These are phyloP conservation scores for Romanomermis culicivorax DNA, from an alignment of 2,888 invertebrate species.

Conservation along the genomic window DNA sequence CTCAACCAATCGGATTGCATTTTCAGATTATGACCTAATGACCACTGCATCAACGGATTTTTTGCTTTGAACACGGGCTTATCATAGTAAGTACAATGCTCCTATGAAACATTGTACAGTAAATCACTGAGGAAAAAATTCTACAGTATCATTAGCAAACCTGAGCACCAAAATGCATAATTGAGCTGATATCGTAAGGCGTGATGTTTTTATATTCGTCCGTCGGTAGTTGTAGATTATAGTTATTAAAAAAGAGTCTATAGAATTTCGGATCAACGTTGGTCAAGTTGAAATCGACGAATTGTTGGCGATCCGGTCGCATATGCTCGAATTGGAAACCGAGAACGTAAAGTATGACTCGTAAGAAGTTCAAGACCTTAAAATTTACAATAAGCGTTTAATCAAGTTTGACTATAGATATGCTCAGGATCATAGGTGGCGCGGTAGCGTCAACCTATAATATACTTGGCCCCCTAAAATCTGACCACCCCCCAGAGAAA, in stretches of 20 bases:
- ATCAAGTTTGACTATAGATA: too few relatives aligned
- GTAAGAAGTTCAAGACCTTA: not conserved
- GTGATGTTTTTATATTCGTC: constrained; percentile 5
- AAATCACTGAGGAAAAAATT: too few relatives aligned
- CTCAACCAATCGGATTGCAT: not conserved
- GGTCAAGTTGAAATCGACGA: constrained; percentile 2
- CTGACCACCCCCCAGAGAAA: too few relatives aligned
- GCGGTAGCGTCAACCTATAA: too few relatives aligned
- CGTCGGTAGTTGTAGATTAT: too few relatives aligned
- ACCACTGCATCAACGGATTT: not conserved
- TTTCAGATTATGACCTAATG: not conserved
- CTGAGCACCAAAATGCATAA: constrained; percentile 7
- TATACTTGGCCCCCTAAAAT: too few relatives aligned
- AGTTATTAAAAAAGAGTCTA: too few relatives aligned
- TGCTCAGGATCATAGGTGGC: too few relatives aligned
- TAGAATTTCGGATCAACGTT: not conserved
- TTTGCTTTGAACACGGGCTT: not conserved
- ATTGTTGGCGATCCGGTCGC: constrained; percentile 2
- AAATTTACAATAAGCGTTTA: too few relatives aligned
- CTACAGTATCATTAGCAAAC: too few relatives aligned
- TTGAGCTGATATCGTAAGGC: constrained; percentile 5
- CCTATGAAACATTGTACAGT: too few relatives aligned
- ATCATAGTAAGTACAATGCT: too few relatives aligned
- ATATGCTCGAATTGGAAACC: constrained; percentile 5
- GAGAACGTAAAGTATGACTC: constrained; percentile 5